A percentile compares a stretch with the other conserved stretches of the same genome.
Evolutionary conservation across 1,140 invertebrate species (phyloP).

Genomic region (Samia ricini): DNA sequence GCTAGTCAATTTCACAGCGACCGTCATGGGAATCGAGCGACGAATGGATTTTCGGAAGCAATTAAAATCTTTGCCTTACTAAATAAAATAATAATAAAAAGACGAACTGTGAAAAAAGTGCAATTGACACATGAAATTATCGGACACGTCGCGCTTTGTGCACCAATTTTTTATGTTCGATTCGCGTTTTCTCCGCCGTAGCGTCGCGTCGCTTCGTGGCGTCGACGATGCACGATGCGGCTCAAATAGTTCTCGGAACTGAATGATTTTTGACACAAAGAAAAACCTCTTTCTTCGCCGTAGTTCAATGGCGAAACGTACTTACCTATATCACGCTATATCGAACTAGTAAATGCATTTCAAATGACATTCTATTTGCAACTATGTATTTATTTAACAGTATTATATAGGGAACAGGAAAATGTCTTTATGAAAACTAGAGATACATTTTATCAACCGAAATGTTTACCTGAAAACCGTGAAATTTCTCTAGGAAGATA

Average conservation of each 20-base stretch:
- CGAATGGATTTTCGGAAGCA: slow-evolving; percentile 70
- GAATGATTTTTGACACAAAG: slow-evolving; percentile 51
- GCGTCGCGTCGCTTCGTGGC: too few species aligned
- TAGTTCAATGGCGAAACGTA: background rate
- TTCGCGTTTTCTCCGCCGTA: background rate
- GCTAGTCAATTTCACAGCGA: slow-evolving; percentile 69
- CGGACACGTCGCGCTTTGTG: slow-evolving; percentile 38
- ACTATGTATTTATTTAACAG: background rate
- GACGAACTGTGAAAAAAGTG: slow-evolving; percentile 49
- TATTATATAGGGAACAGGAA: background rate
- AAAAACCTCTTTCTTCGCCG: slow-evolving; percentile 9
- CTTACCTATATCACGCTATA: too few species aligned
- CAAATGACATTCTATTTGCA: background rate
- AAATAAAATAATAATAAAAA: too few species aligned
- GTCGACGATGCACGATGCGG: slow-evolving; percentile 27
- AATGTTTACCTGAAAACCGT: slow-evolving; percentile 14
- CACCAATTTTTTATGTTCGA: slow-evolving; percentile 31
- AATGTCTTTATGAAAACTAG: too few species aligned
- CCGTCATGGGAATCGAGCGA: slow-evolving; percentile 71
- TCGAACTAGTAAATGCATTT: background rate
- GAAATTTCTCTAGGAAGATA: slow-evolving; percentile 23
- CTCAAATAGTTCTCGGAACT: slow-evolving; percentile 46
- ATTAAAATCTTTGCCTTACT: slow-evolving; percentile 70
- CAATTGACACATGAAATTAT: slow-evolving; percentile 56
- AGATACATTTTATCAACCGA: slow-evolving; percentile 12